A percentile compares a stretch with the other conserved stretches of the same genome.
These are phyloP conservation scores for Platyscapa corneri DNA, from an alignment of 1,140 invertebrate species.

Conservation along the genomic window DNA sequence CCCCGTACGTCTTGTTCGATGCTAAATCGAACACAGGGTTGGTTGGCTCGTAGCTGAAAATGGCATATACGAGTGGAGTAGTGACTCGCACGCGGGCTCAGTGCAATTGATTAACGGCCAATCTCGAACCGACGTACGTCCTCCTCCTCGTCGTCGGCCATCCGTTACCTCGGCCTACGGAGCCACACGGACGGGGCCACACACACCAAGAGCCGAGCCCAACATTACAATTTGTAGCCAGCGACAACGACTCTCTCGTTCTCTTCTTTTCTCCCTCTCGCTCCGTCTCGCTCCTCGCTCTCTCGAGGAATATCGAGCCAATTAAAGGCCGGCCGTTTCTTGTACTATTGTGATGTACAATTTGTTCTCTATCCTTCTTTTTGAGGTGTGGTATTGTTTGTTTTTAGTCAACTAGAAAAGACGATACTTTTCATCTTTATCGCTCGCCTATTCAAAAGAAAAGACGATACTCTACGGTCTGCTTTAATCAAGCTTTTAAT, in stretches of 20 bases:
- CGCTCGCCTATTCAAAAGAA: too few species aligned
- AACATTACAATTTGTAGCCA: slow-evolving; percentile 38
- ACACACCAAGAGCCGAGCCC: neutral
- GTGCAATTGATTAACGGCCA: slow-evolving; percentile 36
- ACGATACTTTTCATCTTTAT: too few species aligned
- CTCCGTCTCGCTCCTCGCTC: neutral
- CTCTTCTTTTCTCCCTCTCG: neutral
- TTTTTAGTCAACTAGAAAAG: too few species aligned
- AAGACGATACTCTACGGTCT: too few species aligned
- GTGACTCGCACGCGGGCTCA: neutral
- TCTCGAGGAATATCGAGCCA: neutral
- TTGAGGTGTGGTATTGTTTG: too few species aligned
- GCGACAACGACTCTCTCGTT: neutral
- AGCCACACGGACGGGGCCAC: neutral
- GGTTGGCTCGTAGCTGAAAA: neutral
- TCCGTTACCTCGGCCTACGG: slow-evolving; percentile 8
- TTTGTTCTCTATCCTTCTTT: too few species aligned
- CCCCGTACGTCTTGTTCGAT: slow-evolving; percentile 39
- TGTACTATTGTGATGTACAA: too few species aligned
- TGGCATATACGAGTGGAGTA: neutral
- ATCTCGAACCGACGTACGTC: neutral
- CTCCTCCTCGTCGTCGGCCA: slow-evolving; percentile 3
- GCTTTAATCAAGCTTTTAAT: too few species aligned
- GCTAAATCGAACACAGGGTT: slow-evolving; percentile 34
- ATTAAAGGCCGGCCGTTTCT: neutral